phyloP scores from a whole-genome alignment of 2,113 vertebrate species.

The Orcinus orca region DNA sequence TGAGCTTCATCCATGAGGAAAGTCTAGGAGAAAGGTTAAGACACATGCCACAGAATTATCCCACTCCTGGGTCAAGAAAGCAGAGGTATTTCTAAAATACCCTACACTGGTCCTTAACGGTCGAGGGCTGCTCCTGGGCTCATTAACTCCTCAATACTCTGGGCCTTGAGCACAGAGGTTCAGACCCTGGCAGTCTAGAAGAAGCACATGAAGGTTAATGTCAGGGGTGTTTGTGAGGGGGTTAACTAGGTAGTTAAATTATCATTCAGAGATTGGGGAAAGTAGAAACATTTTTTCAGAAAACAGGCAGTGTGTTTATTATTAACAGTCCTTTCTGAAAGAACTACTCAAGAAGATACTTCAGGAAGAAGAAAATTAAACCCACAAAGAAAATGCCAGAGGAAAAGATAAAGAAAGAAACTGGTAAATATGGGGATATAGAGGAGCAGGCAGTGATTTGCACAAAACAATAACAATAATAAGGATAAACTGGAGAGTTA shows the following conservation, averaged over 20 bases:
- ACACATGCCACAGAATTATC: not conserved
- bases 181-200: not conserved
- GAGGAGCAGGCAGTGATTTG: not conserved
- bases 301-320: not conserved
- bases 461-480: not conserved
- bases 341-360: not conserved
- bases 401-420: constrained; percentile 18
- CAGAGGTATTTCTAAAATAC: not conserved
- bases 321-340: not conserved
- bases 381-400: not conserved
- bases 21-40: not conserved
- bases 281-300: not conserved
- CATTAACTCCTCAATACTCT: not conserved
- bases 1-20: not conserved
- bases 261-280: not conserved
- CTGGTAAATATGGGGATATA: not conserved
- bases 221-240: accelerated
- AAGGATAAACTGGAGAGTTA: not conserved
- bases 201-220: not conserved
- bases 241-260: not conserved
- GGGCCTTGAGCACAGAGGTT: not conserved
- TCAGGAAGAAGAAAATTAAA: constrained; percentile 10
- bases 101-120: not conserved
- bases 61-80: not conserved
- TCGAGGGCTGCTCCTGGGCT: not conserved